Evolutionary conservation across 2,113 vertebrate species (phyloP), one percentile per base, ranked within the genome.

Genomic region (Rhynchopsitta pachyrhyncha): DNA sequence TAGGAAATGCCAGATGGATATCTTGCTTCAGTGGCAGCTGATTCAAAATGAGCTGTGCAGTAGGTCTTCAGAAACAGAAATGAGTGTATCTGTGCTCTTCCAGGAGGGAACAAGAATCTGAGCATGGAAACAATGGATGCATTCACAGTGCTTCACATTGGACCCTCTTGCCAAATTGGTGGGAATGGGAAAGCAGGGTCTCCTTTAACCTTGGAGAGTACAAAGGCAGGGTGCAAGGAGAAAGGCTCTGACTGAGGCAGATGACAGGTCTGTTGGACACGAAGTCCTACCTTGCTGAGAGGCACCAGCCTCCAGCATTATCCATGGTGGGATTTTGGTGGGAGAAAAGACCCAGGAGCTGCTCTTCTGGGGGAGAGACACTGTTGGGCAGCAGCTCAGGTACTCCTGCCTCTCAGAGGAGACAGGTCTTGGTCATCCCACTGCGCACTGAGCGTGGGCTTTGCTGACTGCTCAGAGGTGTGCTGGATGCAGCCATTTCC

Each of bases 121-220:
- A 3, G 17, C 1, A 16, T 1, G 7, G 60, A 9, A 74, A 16
- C 3, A 53, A 17, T 4, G 20, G 39, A 3, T 50, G 23, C 4
- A 10, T 29, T 44, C 11, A 7, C 47, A 52, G 9, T 4, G 8
- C 4, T 60, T 25, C 16, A 14, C 12, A 0, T 18, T 1, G 10
- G 31, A 12, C 7, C 12, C 14, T 46, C 16, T 19, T 25, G 52
- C 35, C 19, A 41, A 29, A 14, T 4, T 23, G 13, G 17, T 28
- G 59, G 52, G 59, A 35, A 7, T 1, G 42, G 55, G 52, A 27
- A 60, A 66, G 44, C n/a, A 42, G 37, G 24, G 29, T 27, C 31
- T 3, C 20, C 18, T 28, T 46, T 44, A 39, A 6, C 13, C 1
- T 2, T 35, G 27, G 28, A 37, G 42, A 29, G 12, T 2, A 27